Conservation (phyloP, 2,888 invertebrate species). For the Euphydryas editha region DNA sequence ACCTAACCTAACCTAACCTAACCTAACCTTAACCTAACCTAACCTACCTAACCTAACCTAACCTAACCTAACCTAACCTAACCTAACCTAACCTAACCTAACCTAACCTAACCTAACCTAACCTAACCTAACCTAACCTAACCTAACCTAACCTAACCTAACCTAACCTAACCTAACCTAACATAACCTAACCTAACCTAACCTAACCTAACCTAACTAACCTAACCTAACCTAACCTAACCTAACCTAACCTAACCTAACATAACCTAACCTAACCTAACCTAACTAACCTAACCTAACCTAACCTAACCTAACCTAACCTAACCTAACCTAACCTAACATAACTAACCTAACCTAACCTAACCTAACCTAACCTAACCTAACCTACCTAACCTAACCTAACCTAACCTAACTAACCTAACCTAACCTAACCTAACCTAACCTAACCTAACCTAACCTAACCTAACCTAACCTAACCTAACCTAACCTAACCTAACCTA, state of each 20-base stretch:
- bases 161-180: conserved; percentile 43
- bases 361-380: background rate
- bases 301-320: no score
- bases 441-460: no score
- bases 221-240: background rate
- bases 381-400: conserved; percentile 5
- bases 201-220: conserved; percentile 18
- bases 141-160: conserved; percentile 44
- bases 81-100: conserved; percentile 13
- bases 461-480: conserved; percentile 22
- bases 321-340: conserved; percentile 26
- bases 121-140: conserved; percentile 41
- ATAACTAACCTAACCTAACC: no score
- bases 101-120: conserved; percentile 39
- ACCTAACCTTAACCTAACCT: conserved; percentile 39
- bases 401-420: conserved; percentile 28
- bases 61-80: conserved; percentile 37
- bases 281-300: conserved; percentile 24
- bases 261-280: no score
- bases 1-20: conserved; percentile 38
- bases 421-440: conserved; percentile 17
- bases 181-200: conserved; percentile 38
- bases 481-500: conserved; percentile 17
- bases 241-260: no score
- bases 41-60: conserved; percentile 37